phyloP scores from a whole-genome alignment of 2,113 vertebrate genomes.

The Neodon shergylaensis region DNA sequence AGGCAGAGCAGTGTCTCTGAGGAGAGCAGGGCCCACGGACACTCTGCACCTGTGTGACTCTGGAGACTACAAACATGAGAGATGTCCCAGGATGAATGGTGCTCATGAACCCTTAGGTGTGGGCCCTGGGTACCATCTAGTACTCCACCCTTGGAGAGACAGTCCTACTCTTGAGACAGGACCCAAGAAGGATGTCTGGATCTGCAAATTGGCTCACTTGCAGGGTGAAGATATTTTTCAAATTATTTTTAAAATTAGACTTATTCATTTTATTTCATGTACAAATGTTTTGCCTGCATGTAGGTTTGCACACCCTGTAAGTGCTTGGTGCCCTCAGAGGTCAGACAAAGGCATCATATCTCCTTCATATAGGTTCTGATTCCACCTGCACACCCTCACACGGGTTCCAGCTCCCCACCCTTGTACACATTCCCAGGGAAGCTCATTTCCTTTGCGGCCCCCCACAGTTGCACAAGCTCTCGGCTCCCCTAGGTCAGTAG shows the following conservation, averaged over 20 bases:
- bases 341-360: too few relatives aligned
- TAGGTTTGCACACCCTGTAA: background rate
- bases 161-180: background rate
- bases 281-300: background rate
- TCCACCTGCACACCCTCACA: fast-evolving
- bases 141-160: background rate
- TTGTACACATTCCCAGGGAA: too few relatives aligned
- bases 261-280: background rate
- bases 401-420: too few relatives aligned
- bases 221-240: background rate
- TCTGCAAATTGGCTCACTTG: background rate
- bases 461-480: fast-evolving
- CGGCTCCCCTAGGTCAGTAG: background rate
- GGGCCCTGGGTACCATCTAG: background rate
- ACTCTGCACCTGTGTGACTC: background rate
- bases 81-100: background rate
- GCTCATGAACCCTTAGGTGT: too few relatives aligned
- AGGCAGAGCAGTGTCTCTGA: background rate
- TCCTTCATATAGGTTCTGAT: background rate
- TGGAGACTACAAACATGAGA: background rate
- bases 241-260: background rate
- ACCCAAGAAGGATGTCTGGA: background rate
- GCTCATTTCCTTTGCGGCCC: fast-evolving
- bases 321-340: background rate
- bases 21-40: background rate